These are phyloP conservation scores for Julus scandinavius DNA, from an alignment of 2,888 invertebrate species.

Conservation along the genomic window DNA sequence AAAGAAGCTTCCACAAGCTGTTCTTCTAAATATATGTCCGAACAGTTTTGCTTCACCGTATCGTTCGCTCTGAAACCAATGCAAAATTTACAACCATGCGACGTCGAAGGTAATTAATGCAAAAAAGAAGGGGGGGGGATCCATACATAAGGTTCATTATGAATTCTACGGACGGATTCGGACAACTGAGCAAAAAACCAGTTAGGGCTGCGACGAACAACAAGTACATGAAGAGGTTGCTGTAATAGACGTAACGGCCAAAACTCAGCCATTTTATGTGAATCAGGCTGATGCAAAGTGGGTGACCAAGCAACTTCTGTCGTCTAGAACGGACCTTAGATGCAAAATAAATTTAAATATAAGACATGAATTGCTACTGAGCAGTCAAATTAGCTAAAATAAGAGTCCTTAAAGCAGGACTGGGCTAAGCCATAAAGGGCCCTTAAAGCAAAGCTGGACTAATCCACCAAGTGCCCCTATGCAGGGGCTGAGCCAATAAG, in stretches of 20 bases:
- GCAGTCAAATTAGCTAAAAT: too few relatives aligned
- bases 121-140: too few relatives aligned
- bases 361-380: too few relatives aligned
- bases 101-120: background rate
- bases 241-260: constrained; percentile 68
- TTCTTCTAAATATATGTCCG: background rate
- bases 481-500: too few relatives aligned
- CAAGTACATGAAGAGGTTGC: constrained; percentile 66
- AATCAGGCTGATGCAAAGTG: constrained; percentile 67
- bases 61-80: background rate
- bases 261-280: constrained; percentile 68
- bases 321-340: constrained; percentile 64
- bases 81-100: too few relatives aligned
- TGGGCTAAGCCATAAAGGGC: too few relatives aligned
- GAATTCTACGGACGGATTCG: constrained; percentile 60
- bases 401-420: too few relatives aligned
- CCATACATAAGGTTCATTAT: background rate
- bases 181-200: constrained; percentile 65
- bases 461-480: too few relatives aligned
- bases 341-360: background rate
- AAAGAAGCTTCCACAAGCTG: background rate
- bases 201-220: constrained; percentile 68
- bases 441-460: too few relatives aligned
- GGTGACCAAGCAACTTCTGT: constrained; percentile 68
- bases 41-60: background rate